phyloP scores from a whole-genome alignment of 2,113 vertebrate species.

The Oreochromis aureus region DNA sequence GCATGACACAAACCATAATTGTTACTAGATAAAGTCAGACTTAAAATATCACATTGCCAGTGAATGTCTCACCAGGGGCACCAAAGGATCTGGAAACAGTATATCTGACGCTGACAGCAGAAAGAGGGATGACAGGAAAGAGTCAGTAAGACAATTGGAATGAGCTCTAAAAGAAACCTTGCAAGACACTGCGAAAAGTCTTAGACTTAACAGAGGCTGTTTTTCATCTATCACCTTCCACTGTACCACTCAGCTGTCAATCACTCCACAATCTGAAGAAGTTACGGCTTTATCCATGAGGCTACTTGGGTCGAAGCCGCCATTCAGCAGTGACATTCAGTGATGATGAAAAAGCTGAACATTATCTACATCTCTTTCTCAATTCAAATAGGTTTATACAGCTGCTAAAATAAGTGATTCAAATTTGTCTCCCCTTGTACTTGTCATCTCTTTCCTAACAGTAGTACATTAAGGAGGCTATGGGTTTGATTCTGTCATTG shows the following conservation, averaged over 20 bases:
- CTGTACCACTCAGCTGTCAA: conserved; percentile 54
- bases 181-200: background rate
- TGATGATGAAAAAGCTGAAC: background rate
- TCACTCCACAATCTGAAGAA: conserved; percentile 1
- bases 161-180: background rate
- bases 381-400: background rate
- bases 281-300: background rate
- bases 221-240: conserved; percentile 58
- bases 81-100: background rate
- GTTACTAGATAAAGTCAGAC: background rate
- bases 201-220: conserved; percentile 33
- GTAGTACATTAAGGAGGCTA: background rate
- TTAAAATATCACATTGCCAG: background rate
- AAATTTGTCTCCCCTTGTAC: background rate
- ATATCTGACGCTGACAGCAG: background rate
- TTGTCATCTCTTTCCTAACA: background rate
- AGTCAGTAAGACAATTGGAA: background rate
- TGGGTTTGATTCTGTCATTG: background rate
- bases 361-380: background rate
- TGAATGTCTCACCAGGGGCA: background rate
- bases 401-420: background rate
- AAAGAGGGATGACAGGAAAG: background rate
- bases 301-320: background rate
- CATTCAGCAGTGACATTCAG: background rate
- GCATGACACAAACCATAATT: background rate